phyloP scores from a whole-genome alignment of 64 coral and sea anemone genomes.

The Dendrophyllia cribrosa region DNA sequence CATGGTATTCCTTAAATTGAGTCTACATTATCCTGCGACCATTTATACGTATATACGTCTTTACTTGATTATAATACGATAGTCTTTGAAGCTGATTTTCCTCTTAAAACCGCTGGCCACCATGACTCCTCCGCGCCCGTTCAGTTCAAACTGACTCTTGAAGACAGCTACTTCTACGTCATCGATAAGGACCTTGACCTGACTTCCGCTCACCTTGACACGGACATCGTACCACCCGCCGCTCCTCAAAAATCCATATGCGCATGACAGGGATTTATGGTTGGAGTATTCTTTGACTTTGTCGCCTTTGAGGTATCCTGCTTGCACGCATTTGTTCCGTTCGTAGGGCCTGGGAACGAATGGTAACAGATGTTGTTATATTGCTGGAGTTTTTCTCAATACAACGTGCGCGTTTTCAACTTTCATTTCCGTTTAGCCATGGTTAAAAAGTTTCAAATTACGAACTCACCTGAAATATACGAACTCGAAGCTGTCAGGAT shows the following conservation, averaged over 20 bases:
- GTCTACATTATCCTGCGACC: not conserved
- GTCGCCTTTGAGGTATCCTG: not conserved
- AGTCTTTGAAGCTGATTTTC: constrained; percentile 30
- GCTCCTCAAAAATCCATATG: constrained; percentile 3
- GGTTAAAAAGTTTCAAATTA: no score
- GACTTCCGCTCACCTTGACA: constrained; percentile 10
- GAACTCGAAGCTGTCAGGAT: constrained; percentile 42
- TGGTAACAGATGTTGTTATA: not conserved
- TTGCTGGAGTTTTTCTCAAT: no score
- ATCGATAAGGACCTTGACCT: constrained; percentile 21
- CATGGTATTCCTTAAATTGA: no score
- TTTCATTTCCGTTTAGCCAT: no score
- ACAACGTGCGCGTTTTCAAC: no score
- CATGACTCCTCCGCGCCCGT: constrained; percentile 36
- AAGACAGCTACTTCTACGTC: constrained; percentile 11
- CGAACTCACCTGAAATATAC: constrained; percentile 10
- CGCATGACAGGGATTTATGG: constrained; percentile 1
- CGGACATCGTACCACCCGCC: constrained; percentile 31
- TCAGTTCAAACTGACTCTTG: not conserved
- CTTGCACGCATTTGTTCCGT: not conserved
- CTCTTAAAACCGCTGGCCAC: constrained; percentile 26
- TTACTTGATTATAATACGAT: not conserved
- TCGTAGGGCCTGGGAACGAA: constrained; percentile 21
- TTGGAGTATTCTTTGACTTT: not conserved
- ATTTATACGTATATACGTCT: no score